These are phyloP conservation scores for Eurytoma adleriae DNA, from an alignment of 2,888 invertebrate species.

Conservation along the genomic window DNA sequence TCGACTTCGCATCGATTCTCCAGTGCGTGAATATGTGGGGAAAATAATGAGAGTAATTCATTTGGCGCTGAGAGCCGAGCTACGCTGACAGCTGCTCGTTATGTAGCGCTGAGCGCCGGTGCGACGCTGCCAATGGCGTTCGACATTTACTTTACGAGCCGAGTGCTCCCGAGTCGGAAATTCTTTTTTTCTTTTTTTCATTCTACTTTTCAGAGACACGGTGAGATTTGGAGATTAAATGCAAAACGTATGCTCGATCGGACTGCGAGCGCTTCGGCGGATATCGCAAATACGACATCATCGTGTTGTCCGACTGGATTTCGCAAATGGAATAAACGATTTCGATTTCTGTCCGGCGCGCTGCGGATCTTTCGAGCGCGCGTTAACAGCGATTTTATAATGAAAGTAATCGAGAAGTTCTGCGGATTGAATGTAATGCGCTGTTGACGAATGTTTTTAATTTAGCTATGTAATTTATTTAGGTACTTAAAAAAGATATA, in stretches of 20 bases:
- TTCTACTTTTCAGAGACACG: background rate
- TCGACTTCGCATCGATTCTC: slow-evolving; percentile 16
- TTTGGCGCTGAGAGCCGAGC: slow-evolving; percentile 49
- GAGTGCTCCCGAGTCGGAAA: background rate
- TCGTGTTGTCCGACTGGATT: slow-evolving; percentile 15
- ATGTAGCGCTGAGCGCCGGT: background rate
- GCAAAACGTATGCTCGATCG: background rate
- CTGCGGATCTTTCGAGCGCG: too few species aligned
- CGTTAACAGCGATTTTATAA: too few species aligned
- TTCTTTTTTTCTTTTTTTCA: background rate
- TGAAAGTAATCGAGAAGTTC: too few species aligned
- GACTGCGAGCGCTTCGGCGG: background rate
- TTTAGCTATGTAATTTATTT: too few species aligned
- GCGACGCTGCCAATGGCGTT: background rate
- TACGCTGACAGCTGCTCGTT: background rate
- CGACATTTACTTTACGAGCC: background rate
- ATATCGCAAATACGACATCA: background rate
- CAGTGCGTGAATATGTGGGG: slow-evolving; percentile 38
- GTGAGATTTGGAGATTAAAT: background rate
- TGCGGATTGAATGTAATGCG: too few species aligned
- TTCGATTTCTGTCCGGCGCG: background rate
- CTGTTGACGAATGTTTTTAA: too few species aligned
- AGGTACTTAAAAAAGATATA: too few species aligned
- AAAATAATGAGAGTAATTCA: slow-evolving; percentile 65
- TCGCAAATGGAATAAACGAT: slow-evolving; percentile 40